Evolutionary conservation across 2,888 invertebrate genomes (phyloP).

Genomic region (Prostheceraeus crozeri): DNA sequence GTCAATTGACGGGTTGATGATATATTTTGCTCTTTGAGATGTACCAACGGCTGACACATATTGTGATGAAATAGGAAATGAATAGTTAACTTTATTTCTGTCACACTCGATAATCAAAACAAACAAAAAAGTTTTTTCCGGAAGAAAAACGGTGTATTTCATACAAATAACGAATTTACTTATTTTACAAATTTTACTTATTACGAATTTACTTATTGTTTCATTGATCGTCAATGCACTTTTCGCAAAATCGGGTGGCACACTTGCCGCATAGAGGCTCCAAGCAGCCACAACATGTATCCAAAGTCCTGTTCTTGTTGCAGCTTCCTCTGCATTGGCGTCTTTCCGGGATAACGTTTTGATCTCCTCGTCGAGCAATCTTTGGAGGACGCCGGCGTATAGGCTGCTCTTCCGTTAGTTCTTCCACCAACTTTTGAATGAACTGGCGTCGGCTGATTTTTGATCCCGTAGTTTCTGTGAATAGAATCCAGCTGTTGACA

Average conservation of each 20-base stretch:
- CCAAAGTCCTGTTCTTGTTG: constrained; percentile 28
- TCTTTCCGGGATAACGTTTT: constrained; percentile 11
- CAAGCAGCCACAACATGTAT: constrained; percentile 26
- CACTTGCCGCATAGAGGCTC: constrained; percentile 24
- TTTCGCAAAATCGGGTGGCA: constrained; percentile 24
- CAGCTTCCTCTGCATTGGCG: constrained; percentile 14
- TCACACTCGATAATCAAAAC: no score
- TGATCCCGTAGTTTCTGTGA: constrained; percentile 22
- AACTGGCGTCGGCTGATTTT: constrained; percentile 18
- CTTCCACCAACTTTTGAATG: constrained; percentile 29
- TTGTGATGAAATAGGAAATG: no score
- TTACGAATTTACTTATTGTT: constrained; percentile 21
- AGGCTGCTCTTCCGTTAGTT: constrained; percentile 19
- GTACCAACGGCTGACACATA: no score
- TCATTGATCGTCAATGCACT: no score
- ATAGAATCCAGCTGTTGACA: constrained; percentile 19
- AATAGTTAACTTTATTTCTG: no score
- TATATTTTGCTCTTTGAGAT: no score
- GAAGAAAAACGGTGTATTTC: no score
- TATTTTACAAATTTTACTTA: no score
- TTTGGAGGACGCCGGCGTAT: constrained; percentile 12
- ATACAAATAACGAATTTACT: no score
- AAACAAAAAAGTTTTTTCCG: no score
- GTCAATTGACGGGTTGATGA: no score
- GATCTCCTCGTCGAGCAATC: neutral